These are phyloP conservation scores for Eupithecia insigniata DNA, from an alignment of 2,888 invertebrate genomes.

Conservation along the genomic window DNA sequence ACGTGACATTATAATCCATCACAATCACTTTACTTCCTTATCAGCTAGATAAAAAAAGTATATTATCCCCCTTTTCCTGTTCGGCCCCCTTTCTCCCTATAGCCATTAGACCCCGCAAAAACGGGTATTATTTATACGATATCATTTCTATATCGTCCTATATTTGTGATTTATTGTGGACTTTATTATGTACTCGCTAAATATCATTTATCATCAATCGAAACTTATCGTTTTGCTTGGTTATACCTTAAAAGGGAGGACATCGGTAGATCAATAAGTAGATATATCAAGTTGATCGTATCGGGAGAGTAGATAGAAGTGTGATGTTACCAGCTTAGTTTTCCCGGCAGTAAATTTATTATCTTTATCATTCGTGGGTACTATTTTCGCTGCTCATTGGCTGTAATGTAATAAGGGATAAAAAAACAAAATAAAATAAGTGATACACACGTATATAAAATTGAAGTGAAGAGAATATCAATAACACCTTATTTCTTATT, in stretches of 20 bases:
- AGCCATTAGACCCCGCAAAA: slow-evolving; percentile 29
- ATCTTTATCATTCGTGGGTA: too few species aligned
- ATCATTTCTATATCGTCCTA: slow-evolving; percentile 18
- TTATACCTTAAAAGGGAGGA: background rate
- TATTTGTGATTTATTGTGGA: slow-evolving; percentile 24
- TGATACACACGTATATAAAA: too few species aligned
- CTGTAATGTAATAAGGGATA: too few species aligned
- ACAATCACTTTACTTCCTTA: slow-evolving; percentile 8
- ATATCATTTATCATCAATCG: slow-evolving; percentile 6
- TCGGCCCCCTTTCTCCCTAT: background rate
- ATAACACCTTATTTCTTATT: too few species aligned
- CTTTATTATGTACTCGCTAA: slow-evolving; percentile 2
- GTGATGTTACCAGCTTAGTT: too few species aligned
- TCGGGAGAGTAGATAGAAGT: too few species aligned
- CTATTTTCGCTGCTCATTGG: too few species aligned
- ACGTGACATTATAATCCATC: slow-evolving; percentile 6
- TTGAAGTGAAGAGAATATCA: too few species aligned
- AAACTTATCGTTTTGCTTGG: slow-evolving; percentile 1
- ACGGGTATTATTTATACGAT: slow-evolving; percentile 27
- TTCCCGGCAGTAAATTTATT: too few species aligned
- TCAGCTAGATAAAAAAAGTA: slow-evolving; percentile 25
- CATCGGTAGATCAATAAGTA: too few species aligned
- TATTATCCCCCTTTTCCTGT: slow-evolving; percentile 18
- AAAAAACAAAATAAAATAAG: too few species aligned
- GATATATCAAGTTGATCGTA: too few species aligned